Percentiles rank a stretch among this genome's conserved stretches.
Conservation (phyloP, 2,797 vertebrate species). For the Arvicola amphibius region DNA sequence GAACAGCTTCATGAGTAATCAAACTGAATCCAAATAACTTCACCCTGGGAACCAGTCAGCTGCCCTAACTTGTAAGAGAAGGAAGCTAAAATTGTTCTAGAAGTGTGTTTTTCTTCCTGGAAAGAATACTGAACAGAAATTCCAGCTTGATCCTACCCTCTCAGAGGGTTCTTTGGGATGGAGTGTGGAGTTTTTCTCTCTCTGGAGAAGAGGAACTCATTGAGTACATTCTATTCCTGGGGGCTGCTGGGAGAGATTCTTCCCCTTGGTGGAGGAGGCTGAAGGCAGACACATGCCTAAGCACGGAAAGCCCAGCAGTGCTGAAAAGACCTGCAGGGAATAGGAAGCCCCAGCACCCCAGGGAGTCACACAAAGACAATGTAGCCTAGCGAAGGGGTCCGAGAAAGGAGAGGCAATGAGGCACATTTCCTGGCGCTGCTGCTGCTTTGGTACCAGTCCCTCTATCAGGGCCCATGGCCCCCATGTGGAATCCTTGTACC, state of each 20-base stretch:
- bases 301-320: too few relatives aligned
- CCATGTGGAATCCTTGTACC: background rate
- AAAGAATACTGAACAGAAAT: constrained; percentile 42
- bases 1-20: background rate
- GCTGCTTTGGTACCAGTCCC: background rate
- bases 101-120: constrained; percentile 24
- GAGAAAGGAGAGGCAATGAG: background rate
- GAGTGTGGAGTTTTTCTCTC: background rate
- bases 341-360: background rate
- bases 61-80: background rate
- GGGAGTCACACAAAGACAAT: background rate
- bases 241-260: background rate
- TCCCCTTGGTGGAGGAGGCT: background rate
- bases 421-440: background rate
- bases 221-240: background rate
- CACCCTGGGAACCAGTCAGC: background rate
- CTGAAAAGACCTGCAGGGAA: background rate
- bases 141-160: background rate
- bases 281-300: background rate
- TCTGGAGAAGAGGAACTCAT: background rate
- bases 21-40: background rate
- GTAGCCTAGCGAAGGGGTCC: too few relatives aligned
- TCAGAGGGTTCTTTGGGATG: background rate
- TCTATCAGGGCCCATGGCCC: background rate
- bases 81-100: constrained; percentile 25